Evolutionary conservation across 2,113 vertebrate genomes (phyloP).

Genomic region (Trichechus manatus): DNA sequence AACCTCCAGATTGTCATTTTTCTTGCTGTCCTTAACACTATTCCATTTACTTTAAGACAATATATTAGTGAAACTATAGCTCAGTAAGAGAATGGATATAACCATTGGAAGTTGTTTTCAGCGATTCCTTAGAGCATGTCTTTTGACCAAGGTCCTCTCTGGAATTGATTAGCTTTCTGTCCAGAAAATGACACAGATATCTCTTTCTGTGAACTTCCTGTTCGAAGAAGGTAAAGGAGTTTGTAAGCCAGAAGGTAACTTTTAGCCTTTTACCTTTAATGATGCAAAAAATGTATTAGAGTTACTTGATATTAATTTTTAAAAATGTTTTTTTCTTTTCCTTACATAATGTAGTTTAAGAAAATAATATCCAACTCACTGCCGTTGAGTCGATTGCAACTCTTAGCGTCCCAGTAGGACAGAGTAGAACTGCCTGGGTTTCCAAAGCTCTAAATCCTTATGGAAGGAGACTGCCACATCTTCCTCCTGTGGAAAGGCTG

Average conservation of each 20-base stretch:
- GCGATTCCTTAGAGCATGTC: not conserved
- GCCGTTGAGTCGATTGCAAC: too few relatives aligned
- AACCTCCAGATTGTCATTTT: not conserved
- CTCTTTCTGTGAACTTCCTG: constrained; percentile 41
- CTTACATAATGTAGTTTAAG: not conserved
- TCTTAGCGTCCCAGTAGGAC: too few relatives aligned
- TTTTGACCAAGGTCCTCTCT: not conserved
- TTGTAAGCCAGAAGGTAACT: not conserved
- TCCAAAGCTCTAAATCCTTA: too few relatives aligned
- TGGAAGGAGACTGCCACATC: too few relatives aligned
- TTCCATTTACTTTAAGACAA: not conserved
- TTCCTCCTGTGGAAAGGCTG: too few relatives aligned
- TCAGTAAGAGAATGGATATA: not conserved
- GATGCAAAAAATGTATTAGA: not conserved
- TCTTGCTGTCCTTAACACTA: not conserved
- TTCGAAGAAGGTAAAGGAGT: constrained; percentile 9
- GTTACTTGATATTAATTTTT: not conserved
- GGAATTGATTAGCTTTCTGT: not conserved
- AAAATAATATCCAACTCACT: not conserved
- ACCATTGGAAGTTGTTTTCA: not conserved
- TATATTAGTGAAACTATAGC: not conserved
- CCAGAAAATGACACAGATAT: not conserved
- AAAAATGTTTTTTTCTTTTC: not conserved
- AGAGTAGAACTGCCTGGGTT: too few relatives aligned
- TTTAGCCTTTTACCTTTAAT: not conserved